phyloP scores from a whole-genome alignment of 1,140 invertebrate species.

The Ganaspis sp. region DNA sequence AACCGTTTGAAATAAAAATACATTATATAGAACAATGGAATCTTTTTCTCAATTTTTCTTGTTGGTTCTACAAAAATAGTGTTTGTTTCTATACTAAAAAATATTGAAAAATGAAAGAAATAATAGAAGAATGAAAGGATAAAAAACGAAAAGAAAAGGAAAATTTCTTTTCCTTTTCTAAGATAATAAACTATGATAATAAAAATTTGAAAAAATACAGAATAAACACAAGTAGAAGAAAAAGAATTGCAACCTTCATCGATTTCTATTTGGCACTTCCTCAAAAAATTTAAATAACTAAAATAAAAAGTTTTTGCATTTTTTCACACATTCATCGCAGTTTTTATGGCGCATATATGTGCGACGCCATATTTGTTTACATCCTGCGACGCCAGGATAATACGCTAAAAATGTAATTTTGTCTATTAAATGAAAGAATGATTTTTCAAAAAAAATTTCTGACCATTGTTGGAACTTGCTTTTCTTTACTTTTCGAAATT shows the following conservation, averaged over 20 bases:
- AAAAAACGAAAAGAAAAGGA: too few species aligned
- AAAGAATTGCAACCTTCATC: not conserved
- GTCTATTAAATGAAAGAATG: not conserved
- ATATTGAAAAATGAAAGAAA: too few species aligned
- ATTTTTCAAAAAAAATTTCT: not conserved
- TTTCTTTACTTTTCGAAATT: too few species aligned
- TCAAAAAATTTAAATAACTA: not conserved
- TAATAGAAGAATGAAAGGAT: too few species aligned
- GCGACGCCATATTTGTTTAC: conserved; percentile 32
- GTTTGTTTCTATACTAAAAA: too few species aligned
- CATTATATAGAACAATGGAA: too few species aligned
- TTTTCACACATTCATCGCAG: not conserved
- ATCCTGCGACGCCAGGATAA: not conserved
- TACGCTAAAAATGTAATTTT: too few species aligned
- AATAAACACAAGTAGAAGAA: not conserved
- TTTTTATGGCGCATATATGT: not conserved
- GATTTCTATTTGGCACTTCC: not conserved
- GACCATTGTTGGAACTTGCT: not conserved
- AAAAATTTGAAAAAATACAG: not conserved
- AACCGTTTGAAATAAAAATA: not conserved
- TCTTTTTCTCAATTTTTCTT: too few species aligned
- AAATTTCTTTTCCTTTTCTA: too few species aligned
- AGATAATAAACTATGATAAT: too few species aligned
- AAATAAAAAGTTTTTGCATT: not conserved
- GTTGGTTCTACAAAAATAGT: too few species aligned